These are phyloP conservation scores for Netelia virgata DNA, from an alignment of 2,888 invertebrate species.

Conservation along the genomic window DNA sequence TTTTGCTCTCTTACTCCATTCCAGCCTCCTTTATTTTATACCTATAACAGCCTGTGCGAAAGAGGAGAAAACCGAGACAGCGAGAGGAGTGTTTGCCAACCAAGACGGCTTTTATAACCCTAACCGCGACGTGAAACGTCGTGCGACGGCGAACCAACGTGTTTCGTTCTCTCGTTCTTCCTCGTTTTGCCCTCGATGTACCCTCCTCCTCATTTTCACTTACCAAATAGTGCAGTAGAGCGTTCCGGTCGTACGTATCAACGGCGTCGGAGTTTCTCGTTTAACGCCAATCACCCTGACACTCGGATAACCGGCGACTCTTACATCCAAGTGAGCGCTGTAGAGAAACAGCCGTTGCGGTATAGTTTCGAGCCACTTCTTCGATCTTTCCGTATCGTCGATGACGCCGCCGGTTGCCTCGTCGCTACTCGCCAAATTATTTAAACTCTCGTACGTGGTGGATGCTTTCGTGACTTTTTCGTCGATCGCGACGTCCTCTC, in stretches of 20 bases:
- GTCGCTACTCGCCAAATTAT: conserved; percentile 61
- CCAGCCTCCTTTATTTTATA: conserved; percentile 8
- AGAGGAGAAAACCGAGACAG: neutral
- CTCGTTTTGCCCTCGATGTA: neutral
- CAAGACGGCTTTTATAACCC: conserved; percentile 7
- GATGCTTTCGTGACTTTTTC: conserved; percentile 61
- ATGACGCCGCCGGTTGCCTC: conserved; percentile 72
- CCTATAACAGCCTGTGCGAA: conserved; percentile 1
- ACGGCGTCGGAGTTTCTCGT: conserved; percentile 77
- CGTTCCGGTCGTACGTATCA: conserved; percentile 71
- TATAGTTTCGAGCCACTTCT: conserved; percentile 82
- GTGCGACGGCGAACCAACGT: conserved; percentile 33
- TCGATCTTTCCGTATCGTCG: conserved; percentile 71
- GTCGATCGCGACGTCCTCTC: conserved; percentile 72
- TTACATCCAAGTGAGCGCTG: conserved; percentile 81
- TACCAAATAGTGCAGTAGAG: conserved; percentile 83
- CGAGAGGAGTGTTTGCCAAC: conserved; percentile 12
- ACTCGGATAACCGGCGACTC: conserved; percentile 81
- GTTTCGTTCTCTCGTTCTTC: conserved; percentile 4
- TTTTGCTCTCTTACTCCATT: conserved; percentile 8
- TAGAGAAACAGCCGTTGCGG: conserved; percentile 82
- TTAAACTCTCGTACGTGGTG: conserved; percentile 26
- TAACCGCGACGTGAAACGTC: conserved; percentile 25
- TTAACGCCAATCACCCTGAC: conserved; percentile 83
- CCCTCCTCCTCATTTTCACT: conserved; percentile 68